phyloP scores from a whole-genome alignment of 2,888 invertebrate species.

The Cancer borealis region DNA sequence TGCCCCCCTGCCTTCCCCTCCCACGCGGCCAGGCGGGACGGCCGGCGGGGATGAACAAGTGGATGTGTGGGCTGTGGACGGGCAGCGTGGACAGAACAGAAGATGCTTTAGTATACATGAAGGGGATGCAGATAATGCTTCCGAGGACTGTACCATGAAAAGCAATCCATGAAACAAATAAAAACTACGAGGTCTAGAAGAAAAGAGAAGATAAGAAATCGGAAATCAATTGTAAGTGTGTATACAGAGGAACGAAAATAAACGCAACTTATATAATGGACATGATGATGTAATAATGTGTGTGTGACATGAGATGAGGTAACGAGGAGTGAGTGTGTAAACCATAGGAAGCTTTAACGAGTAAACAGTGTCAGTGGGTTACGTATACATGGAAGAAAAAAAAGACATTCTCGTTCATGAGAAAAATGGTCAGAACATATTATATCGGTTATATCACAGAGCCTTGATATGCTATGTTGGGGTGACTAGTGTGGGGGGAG shows the following conservation, averaged over 20 bases:
- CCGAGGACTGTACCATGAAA: background rate
- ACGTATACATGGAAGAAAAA: background rate
- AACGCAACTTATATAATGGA: background rate
- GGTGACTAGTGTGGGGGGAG: background rate
- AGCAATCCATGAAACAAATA: background rate
- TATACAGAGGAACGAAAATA: background rate
- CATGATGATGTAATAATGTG: background rate
- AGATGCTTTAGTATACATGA: background rate
- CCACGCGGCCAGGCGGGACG: background rate
- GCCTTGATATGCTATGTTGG: no score
- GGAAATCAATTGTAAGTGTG: background rate
- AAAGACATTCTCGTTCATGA: slow-evolving; percentile 7
- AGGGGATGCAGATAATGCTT: background rate
- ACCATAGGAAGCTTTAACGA: background rate
- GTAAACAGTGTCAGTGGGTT: background rate
- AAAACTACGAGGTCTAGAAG: background rate
- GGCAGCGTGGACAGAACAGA: slow-evolving; percentile 8
- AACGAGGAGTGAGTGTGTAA: background rate
- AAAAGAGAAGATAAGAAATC: no score
- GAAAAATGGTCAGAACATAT: no score
- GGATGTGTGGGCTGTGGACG: background rate
- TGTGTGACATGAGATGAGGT: background rate
- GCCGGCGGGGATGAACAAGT: background rate
- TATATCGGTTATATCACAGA: no score
- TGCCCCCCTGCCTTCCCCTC: background rate